Evolutionary conservation across 2,113 vertebrate species (phyloP).

Genomic region (Chaetodon trifascialis): DNA sequence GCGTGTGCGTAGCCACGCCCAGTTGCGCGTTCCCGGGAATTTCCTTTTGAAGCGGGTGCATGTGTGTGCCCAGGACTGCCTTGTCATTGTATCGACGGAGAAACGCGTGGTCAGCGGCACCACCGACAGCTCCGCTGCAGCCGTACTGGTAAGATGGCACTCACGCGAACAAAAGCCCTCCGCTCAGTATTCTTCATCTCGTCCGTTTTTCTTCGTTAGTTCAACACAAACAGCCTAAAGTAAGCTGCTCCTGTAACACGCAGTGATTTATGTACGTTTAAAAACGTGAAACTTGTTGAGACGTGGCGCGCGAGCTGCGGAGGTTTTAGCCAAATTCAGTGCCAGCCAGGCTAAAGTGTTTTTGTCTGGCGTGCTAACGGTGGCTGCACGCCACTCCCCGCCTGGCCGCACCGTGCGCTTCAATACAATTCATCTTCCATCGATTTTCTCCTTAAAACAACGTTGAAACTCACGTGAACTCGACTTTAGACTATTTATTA

Average conservation of each 20-base stretch:
- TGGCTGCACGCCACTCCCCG: constrained; percentile 72
- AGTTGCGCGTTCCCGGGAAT: constrained; percentile 67
- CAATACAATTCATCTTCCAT: not conserved
- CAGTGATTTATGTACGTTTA: not conserved
- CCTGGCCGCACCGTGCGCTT: constrained; percentile 39
- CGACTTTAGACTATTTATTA: not conserved
- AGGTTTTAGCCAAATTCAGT: not conserved
- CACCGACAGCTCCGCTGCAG: constrained; percentile 42
- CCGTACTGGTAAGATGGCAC: constrained; percentile 64
- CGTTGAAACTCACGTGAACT: not conserved
- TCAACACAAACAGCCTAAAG: no score
- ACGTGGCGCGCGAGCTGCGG: constrained; percentile 35
- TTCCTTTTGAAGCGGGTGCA: constrained; percentile 57
- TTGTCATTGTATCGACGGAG: constrained; percentile 72
- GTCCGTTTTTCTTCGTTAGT: accelerated
- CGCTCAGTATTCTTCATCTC: not conserved
- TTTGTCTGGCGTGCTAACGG: constrained; percentile 67
- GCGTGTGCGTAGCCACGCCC: constrained; percentile 63
- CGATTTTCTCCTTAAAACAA: not conserved
- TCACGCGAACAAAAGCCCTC: constrained; percentile 3
- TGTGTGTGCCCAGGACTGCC: constrained; percentile 38
- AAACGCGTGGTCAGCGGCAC: constrained; percentile 72
- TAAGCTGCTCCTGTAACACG: not conserved
- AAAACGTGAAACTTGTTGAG: not conserved
- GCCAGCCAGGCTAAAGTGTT: constrained; percentile 41